Conservation (phyloP, 1,140 invertebrate genomes). For the Drosophila sturtevanti region DNA sequence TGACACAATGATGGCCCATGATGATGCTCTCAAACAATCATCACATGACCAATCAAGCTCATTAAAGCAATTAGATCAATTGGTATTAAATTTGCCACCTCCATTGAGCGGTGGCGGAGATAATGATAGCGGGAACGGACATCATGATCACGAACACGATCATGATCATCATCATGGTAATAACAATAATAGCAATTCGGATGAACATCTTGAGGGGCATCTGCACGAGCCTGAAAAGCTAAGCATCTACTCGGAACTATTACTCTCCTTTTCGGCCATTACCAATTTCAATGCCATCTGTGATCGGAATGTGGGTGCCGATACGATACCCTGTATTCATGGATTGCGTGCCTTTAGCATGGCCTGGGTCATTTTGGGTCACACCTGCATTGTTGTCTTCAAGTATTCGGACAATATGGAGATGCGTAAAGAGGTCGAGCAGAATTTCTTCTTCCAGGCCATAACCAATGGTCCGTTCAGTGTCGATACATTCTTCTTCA, state of each 20-base stretch:
- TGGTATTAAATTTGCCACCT: constrained; percentile 76
- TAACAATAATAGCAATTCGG: constrained; percentile 85
- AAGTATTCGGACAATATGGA: constrained; percentile 94
- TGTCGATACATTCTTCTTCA: constrained; percentile 96
- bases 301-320: constrained; percentile 89
- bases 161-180: constrained; percentile 73
- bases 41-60: constrained; percentile 56
- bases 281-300: constrained; percentile 90
- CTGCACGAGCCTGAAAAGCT: constrained; percentile 80
- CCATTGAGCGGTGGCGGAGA: constrained; percentile 30
- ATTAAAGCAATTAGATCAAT: constrained; percentile 71
- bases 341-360: constrained; percentile 93
- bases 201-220: constrained; percentile 85
- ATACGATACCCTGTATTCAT: constrained; percentile 92
- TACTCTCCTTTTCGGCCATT: constrained; percentile 91
- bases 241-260: constrained; percentile 87
- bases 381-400: constrained; percentile 92
- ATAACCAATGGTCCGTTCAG: constrained; percentile 94
- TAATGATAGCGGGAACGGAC: constrained; percentile 65
- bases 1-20: constrained; percentile 71
- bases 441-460: constrained; percentile 91
- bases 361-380: constrained; percentile 96
- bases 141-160: constrained; percentile 69
- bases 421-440: constrained; percentile 89
- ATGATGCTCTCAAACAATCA: constrained; percentile 59